Percentiles rank a stretch among this genome's conserved stretches.
Conservation (phyloP, 2,797 vertebrate species). For the Xenops minutus region DNA sequence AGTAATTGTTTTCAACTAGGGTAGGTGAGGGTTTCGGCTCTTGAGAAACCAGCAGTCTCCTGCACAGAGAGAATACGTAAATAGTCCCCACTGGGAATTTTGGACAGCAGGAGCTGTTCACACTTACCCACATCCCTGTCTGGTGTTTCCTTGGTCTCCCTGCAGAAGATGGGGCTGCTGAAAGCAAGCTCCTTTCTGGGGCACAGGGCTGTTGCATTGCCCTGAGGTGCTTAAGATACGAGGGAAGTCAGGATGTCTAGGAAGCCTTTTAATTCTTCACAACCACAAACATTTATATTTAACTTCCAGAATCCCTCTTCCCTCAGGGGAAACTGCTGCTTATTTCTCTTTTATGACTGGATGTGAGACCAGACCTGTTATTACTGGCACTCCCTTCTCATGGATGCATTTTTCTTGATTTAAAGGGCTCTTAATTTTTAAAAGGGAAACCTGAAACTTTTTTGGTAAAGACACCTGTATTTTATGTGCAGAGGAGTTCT, state of each 20-base stretch:
- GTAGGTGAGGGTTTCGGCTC: not conserved
- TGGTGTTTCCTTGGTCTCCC: not conserved
- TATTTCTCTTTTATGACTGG: not conserved
- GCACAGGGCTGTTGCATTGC: not conserved
- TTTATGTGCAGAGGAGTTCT: not conserved
- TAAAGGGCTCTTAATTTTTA: not conserved
- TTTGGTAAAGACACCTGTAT: not conserved
- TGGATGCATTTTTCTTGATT: not conserved
- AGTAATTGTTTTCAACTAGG: not conserved
- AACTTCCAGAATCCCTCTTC: not conserved
- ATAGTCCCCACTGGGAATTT: not conserved
- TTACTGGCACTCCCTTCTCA: constrained; percentile 19
- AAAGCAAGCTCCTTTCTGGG: not conserved
- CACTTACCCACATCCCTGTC: not conserved
- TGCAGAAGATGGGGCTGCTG: not conserved
- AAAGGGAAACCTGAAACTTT: not conserved
- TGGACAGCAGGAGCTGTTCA: not conserved
- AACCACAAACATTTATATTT: not conserved
- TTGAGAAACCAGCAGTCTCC: not conserved
- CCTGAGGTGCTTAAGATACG: not conserved
- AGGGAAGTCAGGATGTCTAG: not conserved
- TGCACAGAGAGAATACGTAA: not conserved
- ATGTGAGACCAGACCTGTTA: not conserved
- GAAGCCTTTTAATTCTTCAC: constrained; percentile 14
- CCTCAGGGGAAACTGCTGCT: not conserved